phyloP scores from a whole-genome alignment of 2,888 invertebrate species.

The Andrena camellia region DNA sequence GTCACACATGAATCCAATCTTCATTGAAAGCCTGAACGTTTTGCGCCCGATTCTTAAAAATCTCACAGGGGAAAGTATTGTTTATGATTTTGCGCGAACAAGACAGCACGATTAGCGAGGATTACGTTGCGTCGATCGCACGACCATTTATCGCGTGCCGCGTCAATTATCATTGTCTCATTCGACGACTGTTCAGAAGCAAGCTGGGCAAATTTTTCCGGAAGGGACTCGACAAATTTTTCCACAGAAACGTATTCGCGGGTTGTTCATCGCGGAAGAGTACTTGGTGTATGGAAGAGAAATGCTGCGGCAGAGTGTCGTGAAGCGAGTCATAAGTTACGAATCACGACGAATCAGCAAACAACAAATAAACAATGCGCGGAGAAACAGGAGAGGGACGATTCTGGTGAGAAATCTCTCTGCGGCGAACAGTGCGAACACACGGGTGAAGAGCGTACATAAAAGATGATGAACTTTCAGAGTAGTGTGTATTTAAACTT shows the following conservation, averaged over 20 bases:
- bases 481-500: slow-evolving; percentile 32
- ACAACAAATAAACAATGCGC: slow-evolving; percentile 60
- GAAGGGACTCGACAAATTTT: slow-evolving; percentile 20
- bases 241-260: neutral
- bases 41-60: neutral
- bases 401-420: slow-evolving; percentile 35
- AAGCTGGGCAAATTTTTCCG: neutral
- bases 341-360: slow-evolving; percentile 23
- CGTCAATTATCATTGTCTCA: slow-evolving; percentile 39
- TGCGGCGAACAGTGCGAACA: neutral
- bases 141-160: slow-evolving; percentile 41
- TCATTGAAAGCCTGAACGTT: neutral
- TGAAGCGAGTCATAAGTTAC: slow-evolving; percentile 43
- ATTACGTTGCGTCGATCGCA: slow-evolving; percentile 45
- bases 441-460: neutral
- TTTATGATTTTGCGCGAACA: slow-evolving; percentile 25
- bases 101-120: slow-evolving; percentile 12
- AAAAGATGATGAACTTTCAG: neutral
- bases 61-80: neutral
- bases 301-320: slow-evolving; percentile 4
- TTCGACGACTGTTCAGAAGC: slow-evolving; percentile 6
- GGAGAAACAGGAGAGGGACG: slow-evolving; percentile 8
- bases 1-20: neutral
- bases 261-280: slow-evolving; percentile 13
- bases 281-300: neutral